Evolutionary conservation across 2,797 vertebrate species (phyloP).

Genomic region (Cryptoblepharus egeriae): DNA sequence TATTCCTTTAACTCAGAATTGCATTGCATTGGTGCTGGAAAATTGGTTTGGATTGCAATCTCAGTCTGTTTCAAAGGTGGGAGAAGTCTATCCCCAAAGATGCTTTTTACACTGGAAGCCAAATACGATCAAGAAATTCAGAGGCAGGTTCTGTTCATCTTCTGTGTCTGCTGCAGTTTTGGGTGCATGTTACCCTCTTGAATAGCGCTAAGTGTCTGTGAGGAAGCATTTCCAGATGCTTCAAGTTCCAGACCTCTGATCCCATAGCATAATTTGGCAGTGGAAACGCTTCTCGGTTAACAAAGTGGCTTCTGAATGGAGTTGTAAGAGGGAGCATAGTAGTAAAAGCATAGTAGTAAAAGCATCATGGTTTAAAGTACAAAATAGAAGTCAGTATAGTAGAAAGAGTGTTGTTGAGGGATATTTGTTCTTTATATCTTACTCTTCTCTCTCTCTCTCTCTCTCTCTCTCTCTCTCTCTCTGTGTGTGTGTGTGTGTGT

Average conservation of each 20-base stretch:
- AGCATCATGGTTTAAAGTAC: too few species aligned
- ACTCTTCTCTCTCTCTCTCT: too few species aligned
- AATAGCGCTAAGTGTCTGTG: constrained; percentile 25
- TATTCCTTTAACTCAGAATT: too few species aligned
- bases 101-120: not conserved
- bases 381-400: not conserved
- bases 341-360: not conserved
- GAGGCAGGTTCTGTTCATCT: not conserved
- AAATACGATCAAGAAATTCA: not conserved
- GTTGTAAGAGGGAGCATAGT: not conserved
- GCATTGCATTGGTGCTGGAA: too few species aligned
- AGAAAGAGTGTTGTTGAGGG: not conserved
- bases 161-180: constrained; percentile 1
- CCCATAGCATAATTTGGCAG: constrained; percentile 3
- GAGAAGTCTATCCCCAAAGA: not conserved
- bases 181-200: constrained; percentile 8
- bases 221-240: constrained; percentile 24
- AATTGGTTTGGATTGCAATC: too few species aligned
- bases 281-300: not conserved
- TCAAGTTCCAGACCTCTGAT: not conserved
- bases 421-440: not conserved
- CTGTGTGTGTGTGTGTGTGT: too few species aligned
- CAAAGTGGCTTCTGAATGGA: constrained; percentile 32
- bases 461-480: too few species aligned
- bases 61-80: not conserved